These are phyloP conservation scores for Loriculus beryllinus DNA, from an alignment of 2,797 vertebrate genomes.

Conservation along the genomic window DNA sequence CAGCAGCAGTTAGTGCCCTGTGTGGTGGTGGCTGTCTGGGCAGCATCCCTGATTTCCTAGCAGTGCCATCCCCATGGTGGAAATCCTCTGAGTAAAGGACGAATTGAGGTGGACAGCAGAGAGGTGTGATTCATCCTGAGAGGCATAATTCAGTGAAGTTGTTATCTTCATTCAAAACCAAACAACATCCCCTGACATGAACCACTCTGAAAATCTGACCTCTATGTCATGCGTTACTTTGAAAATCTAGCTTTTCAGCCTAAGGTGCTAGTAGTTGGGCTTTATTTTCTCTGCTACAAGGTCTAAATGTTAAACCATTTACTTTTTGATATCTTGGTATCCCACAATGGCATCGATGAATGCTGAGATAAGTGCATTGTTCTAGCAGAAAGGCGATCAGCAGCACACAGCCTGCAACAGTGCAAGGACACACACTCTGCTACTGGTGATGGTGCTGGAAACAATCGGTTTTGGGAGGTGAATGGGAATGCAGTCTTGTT, in stretches of 20 bases:
- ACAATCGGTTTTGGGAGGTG: not conserved
- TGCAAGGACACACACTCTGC: not conserved
- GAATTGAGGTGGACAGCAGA: not conserved
- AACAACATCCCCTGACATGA: not conserved
- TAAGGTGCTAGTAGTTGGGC: not conserved
- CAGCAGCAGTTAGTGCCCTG: rapidly evolving
- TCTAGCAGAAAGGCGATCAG: not conserved
- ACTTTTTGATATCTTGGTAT: not conserved
- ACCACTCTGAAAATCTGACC: not conserved
- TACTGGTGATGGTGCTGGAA: not conserved
- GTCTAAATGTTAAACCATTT: not conserved
- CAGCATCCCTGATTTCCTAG: not conserved
- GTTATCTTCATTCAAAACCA: not conserved
- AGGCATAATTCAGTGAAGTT: not conserved
- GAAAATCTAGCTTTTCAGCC: not conserved
- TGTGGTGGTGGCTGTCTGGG: not conserved
- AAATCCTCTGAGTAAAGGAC: not conserved
- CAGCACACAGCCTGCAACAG: not conserved
- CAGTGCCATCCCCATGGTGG: not conserved
- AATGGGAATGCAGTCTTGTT: not conserved
- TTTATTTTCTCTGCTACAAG: not conserved
- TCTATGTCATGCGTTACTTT: not conserved
- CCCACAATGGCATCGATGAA: not conserved
- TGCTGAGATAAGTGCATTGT: not conserved
- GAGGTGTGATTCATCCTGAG: not conserved